phyloP scores from a whole-genome alignment of 2,113 vertebrate species.

The Eretmochelys imbricata region DNA sequence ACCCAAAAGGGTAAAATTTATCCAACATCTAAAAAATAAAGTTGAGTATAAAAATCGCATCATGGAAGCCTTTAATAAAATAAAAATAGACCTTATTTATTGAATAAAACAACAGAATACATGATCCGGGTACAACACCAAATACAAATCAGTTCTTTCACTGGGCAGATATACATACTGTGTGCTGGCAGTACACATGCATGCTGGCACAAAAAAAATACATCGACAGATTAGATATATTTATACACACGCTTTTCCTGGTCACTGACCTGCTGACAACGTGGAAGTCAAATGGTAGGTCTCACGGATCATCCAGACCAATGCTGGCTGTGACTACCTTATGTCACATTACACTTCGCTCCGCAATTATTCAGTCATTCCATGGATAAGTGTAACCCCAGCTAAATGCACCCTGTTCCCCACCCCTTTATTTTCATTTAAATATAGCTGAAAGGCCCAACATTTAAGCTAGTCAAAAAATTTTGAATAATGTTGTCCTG shows the following conservation, averaged over 20 bases:
- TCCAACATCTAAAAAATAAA: not conserved
- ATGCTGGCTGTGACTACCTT: not conserved
- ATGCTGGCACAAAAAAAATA: constrained; percentile 13
- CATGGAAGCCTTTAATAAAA: constrained; percentile 26
- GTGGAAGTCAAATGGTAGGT: constrained; percentile 5
- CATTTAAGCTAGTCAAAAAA: not conserved
- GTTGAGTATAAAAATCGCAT: not conserved
- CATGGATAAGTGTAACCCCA: fast-evolving
- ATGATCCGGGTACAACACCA: constrained; percentile 30
- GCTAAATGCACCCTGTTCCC: not conserved
- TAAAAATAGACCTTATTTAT: constrained; percentile 72
- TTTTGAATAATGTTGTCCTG: not conserved
- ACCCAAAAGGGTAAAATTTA: not conserved
- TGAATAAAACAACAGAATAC: constrained; percentile 60
- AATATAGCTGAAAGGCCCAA: not conserved
- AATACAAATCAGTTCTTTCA: not conserved
- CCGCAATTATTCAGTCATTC: not conserved
- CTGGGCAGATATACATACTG: not conserved
- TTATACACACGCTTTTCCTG: constrained; percentile 1
- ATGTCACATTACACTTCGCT: not conserved
- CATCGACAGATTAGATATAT: not conserved
- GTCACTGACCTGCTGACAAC: constrained; percentile 30
- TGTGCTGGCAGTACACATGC: not conserved
- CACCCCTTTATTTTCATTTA: not conserved
- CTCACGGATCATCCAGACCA: fast-evolving